Evolutionary conservation across 1,140 invertebrate species (phyloP), one percentile per base, ranked within the genome.

Genomic region (Hydropsyche tenuis): DNA sequence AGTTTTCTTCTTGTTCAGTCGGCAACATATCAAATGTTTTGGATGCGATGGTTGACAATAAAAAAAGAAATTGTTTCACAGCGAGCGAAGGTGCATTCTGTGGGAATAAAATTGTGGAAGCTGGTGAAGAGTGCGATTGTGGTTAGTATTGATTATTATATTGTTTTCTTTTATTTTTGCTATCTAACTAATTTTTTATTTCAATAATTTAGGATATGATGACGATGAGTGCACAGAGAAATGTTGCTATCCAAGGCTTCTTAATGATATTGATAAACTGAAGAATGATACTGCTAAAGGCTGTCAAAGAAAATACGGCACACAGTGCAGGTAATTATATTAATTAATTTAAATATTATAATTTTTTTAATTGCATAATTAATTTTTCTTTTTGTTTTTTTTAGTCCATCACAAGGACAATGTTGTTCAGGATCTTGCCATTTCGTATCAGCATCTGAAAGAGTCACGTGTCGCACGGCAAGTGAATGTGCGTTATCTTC

Each of bases 21-120:
- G 91, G 94, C 23, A 99, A 99, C 83, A 99, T 99, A 77, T 97
- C 95, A 51, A 92, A 92, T 73, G 96, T 98, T 2, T 85, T 98
- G 1, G 94, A 96, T 81, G 96, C 95, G 0, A 93, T 99, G 42
- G 89, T 93, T 69, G 93, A 95, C 76, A 93, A 93, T 48, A 91
- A 94, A 76, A 99, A 99, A 81, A 86, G 91, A n/a, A 98, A 99
- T 84, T 99, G 98, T 81, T 98, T 99, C 82, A 84, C 87, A 86
- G 94, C 91, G 25, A 94, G 93, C 68, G 92, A 91, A 72, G 96
- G 95, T 73, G 95, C 97, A 23, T 99, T 99, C 88, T 99, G 98
- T 86, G 98, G 98, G 14, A 99, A 99, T 83, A 97, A 98, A 85
- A 98, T 99, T 80, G 96, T 98, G 0, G 98, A 99, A 84, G 92